Evolutionary conservation across 2,797 vertebrate species (phyloP), one percentile per base, ranked within the genome.

Genomic region (Alosa sapidissima): DNA sequence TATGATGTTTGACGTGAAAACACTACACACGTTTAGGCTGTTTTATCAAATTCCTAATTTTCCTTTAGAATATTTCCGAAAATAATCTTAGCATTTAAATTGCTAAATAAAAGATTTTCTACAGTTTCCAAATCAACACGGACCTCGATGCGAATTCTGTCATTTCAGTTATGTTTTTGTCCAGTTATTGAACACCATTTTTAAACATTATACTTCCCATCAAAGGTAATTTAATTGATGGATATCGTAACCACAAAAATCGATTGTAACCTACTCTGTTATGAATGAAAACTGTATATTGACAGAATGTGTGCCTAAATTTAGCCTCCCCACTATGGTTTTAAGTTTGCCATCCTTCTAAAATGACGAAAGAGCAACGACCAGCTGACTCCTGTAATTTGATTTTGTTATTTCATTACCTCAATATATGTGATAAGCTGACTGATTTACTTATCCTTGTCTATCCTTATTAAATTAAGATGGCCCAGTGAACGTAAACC

Each of bases 391-490:
- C 7, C 7, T 72, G 33, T 78, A 78, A 78, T 47, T 78, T 78
- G 72, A 47, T 78, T 78, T 47, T 21, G 21, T 78, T 78, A 78
- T 41, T 78, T 47, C 41, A 78, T 78, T 78, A 78, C 72, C 41
- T 78, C 36, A 36, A 78, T 47, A 78, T 78, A 78, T 78, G 36
- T 19, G 72, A 78, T 78, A 78, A 78, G 41, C 72, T 47, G 2
- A 78, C 72, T 78, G 72, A 78, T 78, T 78, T 78, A 78, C 72
- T 78, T 78, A 78, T 78, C 72, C 72, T 78, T 78, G 41, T 78
- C 72, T 78, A 47, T 78, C 14, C 41, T 47, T 45, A 78, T 78
- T 45, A 21, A 47, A 78, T 78, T 78, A 47, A 47, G 72, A 19
- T 47, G 41, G 72, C 72, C 36, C 13, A 65, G 28, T 28, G 36